These are phyloP conservation scores for Enteromius viviparus DNA, from an alignment of 2,797 vertebrate genomes.

Conservation along the genomic window DNA sequence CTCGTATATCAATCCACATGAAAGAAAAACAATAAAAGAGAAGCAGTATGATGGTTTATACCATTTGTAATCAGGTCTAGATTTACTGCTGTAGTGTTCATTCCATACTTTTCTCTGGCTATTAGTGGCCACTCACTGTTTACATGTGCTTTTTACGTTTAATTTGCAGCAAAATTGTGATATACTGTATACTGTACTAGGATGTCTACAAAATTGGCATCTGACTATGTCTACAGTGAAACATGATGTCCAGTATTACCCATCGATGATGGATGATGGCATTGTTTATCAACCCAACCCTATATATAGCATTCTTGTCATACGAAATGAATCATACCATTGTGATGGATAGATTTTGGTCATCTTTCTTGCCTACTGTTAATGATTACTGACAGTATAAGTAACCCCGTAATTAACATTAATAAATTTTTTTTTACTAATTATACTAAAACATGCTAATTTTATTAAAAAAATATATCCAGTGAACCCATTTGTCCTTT, in stretches of 20 bases:
- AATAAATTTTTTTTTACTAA: neutral
- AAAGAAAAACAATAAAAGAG: neutral
- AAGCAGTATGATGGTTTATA: neutral
- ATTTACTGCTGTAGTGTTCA: constrained; percentile 2
- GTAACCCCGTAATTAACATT: neutral
- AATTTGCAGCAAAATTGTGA: neutral
- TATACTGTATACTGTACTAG: neutral
- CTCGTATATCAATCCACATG: constrained; percentile 23
- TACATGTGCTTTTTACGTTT: neutral
- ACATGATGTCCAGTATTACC: too few relatives aligned
- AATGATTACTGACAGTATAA: neutral
- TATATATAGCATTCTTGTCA: neutral
- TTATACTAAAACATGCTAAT: neutral
- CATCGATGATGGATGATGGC: too few relatives aligned
- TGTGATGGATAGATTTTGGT: neutral
- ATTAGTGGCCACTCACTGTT: neutral
- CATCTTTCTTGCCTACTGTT: neutral
- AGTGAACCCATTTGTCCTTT: neutral
- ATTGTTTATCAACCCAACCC: too few relatives aligned
- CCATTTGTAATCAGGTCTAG: neutral
- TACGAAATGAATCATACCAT: neutral
- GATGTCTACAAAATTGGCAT: too few relatives aligned
- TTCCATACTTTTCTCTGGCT: neutral
- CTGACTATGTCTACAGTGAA: too few relatives aligned
- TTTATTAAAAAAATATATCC: neutral